Evolutionary conservation across 1,140 invertebrate species (phyloP).

Genomic region (Sarcophaga bullata): DNA sequence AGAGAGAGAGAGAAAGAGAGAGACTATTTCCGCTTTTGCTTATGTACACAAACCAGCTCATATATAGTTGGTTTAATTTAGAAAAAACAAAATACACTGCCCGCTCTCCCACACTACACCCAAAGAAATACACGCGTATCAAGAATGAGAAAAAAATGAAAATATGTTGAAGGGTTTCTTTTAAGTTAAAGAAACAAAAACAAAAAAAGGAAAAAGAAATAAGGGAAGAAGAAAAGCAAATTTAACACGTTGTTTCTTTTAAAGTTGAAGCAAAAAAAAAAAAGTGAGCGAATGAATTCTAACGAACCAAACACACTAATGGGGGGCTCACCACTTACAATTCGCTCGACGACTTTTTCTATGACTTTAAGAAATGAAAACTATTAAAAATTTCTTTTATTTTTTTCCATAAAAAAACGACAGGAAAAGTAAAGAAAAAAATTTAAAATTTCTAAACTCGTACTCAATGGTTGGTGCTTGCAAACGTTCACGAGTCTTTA

Average conservation of each 20-base stretch:
- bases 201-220: too few species aligned
- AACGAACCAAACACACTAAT: too few species aligned
- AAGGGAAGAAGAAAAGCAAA: background rate
- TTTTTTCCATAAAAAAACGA: background rate
- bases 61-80: background rate
- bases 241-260: background rate
- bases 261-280: background rate
- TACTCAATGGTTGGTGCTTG: background rate
- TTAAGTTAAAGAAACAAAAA: background rate
- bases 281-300: too few species aligned
- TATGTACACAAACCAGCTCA: background rate
- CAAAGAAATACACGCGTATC: too few species aligned
- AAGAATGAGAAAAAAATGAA: background rate
- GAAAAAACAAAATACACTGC: too few species aligned
- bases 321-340: too few species aligned
- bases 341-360: too few species aligned
- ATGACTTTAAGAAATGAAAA: background rate
- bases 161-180: slow-evolving; percentile 7
- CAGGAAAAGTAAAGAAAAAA: too few species aligned
- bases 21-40: too few species aligned
- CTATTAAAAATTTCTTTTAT: background rate
- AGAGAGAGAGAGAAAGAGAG: too few species aligned
- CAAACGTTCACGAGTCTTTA: background rate
- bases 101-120: too few species aligned
- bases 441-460: slow-evolving; percentile 33